A percentile compares a stretch with the other conserved stretches of the same genome.
phyloP scores from a whole-genome alignment of 1,140 invertebrate genomes.

The Ceratina calcarata region DNA sequence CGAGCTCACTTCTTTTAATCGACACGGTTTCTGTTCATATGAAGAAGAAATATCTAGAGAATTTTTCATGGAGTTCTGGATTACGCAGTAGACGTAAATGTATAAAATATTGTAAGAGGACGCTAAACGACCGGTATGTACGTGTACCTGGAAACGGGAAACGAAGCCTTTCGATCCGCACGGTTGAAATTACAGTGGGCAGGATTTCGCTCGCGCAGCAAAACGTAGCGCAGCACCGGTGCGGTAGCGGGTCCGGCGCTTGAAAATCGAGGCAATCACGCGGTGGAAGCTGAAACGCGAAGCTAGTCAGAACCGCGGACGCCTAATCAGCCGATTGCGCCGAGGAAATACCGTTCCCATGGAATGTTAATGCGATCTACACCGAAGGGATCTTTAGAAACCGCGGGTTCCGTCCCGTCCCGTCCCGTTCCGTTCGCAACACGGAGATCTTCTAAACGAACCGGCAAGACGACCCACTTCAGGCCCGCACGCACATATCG shows the following conservation, averaged over 20 bases:
- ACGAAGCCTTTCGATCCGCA: not conserved
- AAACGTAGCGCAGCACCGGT: slow-evolving; percentile 30
- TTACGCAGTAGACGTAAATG: too few relatives aligned
- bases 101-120: too few relatives aligned
- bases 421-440: too few relatives aligned
- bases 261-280: slow-evolving; percentile 56
- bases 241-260: not conserved
- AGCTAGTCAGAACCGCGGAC: slow-evolving; percentile 41
- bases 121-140: too few relatives aligned
- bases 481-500: slow-evolving; percentile 67
- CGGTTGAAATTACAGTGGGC: not conserved
- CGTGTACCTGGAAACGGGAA: not conserved
- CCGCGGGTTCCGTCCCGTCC: slow-evolving; percentile 23
- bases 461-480: slow-evolving; percentile 48
- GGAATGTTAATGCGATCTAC: slow-evolving; percentile 75
- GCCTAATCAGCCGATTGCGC: slow-evolving; percentile 62
- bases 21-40: too few relatives aligned
- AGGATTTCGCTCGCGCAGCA: slow-evolving; percentile 22
- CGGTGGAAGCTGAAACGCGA: slow-evolving; percentile 39
- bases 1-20: too few relatives aligned
- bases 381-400: slow-evolving; percentile 48
- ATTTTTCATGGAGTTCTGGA: too few relatives aligned
- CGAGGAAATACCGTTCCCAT: slow-evolving; percentile 74
- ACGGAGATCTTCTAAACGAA: too few relatives aligned
- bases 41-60: too few relatives aligned